Evolutionary conservation across 1,140 invertebrate species (phyloP), one percentile per base, ranked within the genome.

Genomic region (Plectrocnemia conspersa): DNA sequence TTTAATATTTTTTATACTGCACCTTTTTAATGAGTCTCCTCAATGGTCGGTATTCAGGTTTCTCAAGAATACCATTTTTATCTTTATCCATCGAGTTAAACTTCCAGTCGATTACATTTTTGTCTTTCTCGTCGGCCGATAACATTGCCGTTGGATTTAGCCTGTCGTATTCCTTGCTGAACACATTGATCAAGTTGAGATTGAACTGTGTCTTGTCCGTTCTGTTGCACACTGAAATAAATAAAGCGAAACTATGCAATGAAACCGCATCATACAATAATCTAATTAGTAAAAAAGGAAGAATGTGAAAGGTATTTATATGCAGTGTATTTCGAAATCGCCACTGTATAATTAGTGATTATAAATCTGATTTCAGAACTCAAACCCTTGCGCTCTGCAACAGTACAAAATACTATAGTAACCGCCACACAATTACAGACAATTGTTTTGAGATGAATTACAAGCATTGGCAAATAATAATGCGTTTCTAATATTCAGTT

Each of bases 31-130:
- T 85, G 21, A 94, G 78, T 56, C 84, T 77, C 49, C 84, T 80
- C 3, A 96, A 72, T 52, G 87, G 85, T 58, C 82, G 78, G 63
- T 92, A 89, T 68, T 97, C 93, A 25, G 79, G 77, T 59, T 82
- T 82, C 63, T 89, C 83, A 42, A 97, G 70, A 36, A 76, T 74
- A 19, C 80, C 78, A 69, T 93, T 89, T 10, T 75, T 76, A 70
- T 95, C 85, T 23, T 70, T 70, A 72, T 97, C 92, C 63, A 96
- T 73, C 36, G 83, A 77, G 1, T 75, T 68, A 64, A 95, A 97
- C 69, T 96, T 95, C 93, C 93, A 96, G 36, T 86, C 82, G 6
- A 92, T 65, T 0, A 89, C 85, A 1, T 66, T 59, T 2, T 66
- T 62, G 47, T 74, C 73, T 5, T 42, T 46, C 0, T 60, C 46